A percentile compares a stretch with the other conserved stretches of the same genome.
These are phyloP conservation scores for Centropus unirufus DNA, from an alignment of 2,113 vertebrate species.

Conservation along the genomic window DNA sequence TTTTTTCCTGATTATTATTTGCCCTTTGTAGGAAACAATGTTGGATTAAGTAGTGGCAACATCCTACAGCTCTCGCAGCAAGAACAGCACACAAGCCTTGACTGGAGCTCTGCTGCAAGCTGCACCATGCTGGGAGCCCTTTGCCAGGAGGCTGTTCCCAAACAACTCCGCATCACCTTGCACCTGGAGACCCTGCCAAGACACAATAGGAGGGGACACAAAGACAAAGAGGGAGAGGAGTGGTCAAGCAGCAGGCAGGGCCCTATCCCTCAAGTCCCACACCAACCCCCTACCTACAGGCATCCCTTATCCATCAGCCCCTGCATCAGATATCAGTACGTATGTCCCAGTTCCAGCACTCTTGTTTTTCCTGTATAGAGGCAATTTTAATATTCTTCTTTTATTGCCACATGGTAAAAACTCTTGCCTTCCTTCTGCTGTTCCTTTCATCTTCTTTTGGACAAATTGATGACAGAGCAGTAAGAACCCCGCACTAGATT, in stretches of 20 bases:
- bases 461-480: not conserved
- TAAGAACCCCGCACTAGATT: not conserved
- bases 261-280: not conserved
- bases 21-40: not conserved
- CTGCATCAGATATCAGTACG: not conserved
- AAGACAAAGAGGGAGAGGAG: not conserved
- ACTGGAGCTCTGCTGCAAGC: not conserved
- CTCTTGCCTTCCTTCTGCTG: not conserved
- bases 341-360: not conserved
- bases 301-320: not conserved
- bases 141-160: not conserved
- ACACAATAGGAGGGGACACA: rapidly evolving
- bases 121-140: rapidly evolving
- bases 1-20: not conserved
- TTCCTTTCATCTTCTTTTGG: not conserved
- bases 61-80: not conserved
- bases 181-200: not conserved
- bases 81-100: rapidly evolving
- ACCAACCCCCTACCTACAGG: not conserved
- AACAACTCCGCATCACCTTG: rapidly evolving
- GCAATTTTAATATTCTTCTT: not conserved
- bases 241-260: not conserved
- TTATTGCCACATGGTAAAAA: not conserved
- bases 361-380: not conserved
- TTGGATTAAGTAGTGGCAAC: not conserved